Evolutionary conservation across 1,140 invertebrate species (phyloP).

Genomic region (Tetraneura akinire): DNA sequence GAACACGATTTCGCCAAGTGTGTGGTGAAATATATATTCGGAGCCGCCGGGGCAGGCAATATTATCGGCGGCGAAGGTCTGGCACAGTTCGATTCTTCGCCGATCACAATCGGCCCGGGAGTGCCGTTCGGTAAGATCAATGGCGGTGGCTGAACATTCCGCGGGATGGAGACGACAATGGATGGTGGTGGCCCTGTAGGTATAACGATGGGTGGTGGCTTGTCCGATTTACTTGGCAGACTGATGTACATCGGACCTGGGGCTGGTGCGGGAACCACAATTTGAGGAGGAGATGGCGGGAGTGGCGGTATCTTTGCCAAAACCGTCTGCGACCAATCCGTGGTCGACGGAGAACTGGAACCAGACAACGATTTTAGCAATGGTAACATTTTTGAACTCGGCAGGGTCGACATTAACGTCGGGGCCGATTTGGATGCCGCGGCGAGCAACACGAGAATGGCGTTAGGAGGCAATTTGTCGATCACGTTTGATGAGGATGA

Average conservation of each 20-base stretch:
- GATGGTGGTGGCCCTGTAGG: constrained; percentile 12
- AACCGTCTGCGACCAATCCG: neutral
- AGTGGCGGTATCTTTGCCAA: neutral
- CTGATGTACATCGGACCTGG: neutral
- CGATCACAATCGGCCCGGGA: neutral
- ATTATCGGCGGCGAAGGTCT: neutral
- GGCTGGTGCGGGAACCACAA: neutral
- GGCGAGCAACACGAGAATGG: neutral
- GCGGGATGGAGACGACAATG: constrained; percentile 40
- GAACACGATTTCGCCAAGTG: neutral
- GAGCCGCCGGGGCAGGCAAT: neutral
- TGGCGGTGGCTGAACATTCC: neutral
- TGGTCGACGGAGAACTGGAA: neutral
- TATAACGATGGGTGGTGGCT: neutral
- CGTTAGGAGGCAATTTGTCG: neutral
- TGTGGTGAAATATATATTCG: constrained; percentile 26
- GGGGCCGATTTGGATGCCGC: neutral
- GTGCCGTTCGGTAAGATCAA: neutral
- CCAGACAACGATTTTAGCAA: neutral
- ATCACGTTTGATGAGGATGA: neutral
- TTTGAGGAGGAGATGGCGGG: neutral
- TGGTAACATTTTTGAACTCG: neutral
- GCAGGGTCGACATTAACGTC: neutral
- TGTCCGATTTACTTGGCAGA: neutral
- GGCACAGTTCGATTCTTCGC: neutral